phyloP scores from a whole-genome alignment of 2,888 invertebrate species.

The Creontiades dilutus region DNA sequence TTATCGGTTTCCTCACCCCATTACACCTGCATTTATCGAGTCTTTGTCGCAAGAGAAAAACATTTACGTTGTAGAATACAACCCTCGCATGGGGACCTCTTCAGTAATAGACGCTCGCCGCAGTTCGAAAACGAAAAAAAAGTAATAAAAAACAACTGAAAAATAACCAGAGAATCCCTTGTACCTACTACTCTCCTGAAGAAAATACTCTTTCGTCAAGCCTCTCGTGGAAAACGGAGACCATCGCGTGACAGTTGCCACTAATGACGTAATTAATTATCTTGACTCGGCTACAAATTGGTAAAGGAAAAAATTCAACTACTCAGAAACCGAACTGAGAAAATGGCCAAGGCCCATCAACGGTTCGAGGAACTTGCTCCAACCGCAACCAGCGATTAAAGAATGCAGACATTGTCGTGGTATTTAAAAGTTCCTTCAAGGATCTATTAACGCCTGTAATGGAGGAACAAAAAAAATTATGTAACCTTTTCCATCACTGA shows the following conservation, averaged over 20 bases:
- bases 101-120: neutral
- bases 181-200: neutral
- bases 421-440: conserved; percentile 34
- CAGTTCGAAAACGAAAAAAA: neutral
- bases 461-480: neutral
- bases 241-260: conserved; percentile 57
- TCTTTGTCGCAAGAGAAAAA: too few species aligned
- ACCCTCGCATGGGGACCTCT: neutral
- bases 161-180: neutral
- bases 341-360: neutral
- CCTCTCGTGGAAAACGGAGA: conserved; percentile 9
- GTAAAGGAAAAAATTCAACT: conserved; percentile 12
- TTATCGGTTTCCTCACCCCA: too few species aligned
- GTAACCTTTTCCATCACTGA: too few species aligned
- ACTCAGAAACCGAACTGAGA: conserved; percentile 1
- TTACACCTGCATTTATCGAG: too few species aligned
- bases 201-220: conserved; percentile 6
- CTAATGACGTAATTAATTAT: conserved; percentile 60
- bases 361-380: conserved; percentile 19
- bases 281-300: conserved; percentile 49
- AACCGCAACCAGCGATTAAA: neutral
- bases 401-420: conserved; percentile 45
- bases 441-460: neutral
- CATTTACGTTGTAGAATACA: too few species aligned
- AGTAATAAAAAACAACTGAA: too few species aligned